Conservation (phyloP, 2,888 invertebrate species). For the Drosophila quasianomalipes region DNA sequence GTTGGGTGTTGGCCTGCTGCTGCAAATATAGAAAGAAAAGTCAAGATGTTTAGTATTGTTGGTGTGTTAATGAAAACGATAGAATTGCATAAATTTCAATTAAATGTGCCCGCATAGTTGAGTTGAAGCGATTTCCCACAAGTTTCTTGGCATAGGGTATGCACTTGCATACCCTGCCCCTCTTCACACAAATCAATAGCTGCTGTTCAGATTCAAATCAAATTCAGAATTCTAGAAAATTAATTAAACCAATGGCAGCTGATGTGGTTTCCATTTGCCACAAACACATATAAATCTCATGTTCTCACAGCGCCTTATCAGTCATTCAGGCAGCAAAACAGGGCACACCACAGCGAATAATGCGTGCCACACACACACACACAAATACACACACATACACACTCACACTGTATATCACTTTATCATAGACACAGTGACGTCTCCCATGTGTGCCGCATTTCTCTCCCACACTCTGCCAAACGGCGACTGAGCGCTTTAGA, state of each 20-base stretch:
- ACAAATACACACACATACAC: constrained; percentile 11
- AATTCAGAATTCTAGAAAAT: constrained; percentile 68
- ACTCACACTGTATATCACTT: constrained; percentile 43
- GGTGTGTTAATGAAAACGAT: not conserved
- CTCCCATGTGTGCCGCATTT: constrained; percentile 50
- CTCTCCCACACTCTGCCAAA: not conserved
- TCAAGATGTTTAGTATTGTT: constrained; percentile 2
- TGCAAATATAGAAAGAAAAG: constrained; percentile 9
- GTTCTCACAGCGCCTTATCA: constrained; percentile 54
- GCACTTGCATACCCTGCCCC: not conserved
- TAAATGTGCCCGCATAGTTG: constrained; percentile 46
- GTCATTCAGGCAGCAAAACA: constrained; percentile 48
- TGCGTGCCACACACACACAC: constrained; percentile 54
- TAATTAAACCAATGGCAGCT: constrained; percentile 74
- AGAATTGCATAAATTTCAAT: constrained; percentile 62
- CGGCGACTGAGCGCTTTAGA: constrained; percentile 61
- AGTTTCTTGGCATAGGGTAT: constrained; percentile 3
- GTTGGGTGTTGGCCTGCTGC: constrained; percentile 5
- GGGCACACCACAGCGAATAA: constrained; percentile 56
- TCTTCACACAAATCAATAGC: constrained; percentile 33
- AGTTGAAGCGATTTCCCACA: constrained; percentile 41
- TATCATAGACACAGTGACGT: constrained; percentile 62
- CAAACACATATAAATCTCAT: constrained; percentile 27
- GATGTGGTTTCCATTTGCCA: constrained; percentile 51
- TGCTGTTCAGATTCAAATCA: constrained; percentile 70